Conservation (phyloP, 2,888 invertebrate species). For the Stenotaenia linearis region DNA sequence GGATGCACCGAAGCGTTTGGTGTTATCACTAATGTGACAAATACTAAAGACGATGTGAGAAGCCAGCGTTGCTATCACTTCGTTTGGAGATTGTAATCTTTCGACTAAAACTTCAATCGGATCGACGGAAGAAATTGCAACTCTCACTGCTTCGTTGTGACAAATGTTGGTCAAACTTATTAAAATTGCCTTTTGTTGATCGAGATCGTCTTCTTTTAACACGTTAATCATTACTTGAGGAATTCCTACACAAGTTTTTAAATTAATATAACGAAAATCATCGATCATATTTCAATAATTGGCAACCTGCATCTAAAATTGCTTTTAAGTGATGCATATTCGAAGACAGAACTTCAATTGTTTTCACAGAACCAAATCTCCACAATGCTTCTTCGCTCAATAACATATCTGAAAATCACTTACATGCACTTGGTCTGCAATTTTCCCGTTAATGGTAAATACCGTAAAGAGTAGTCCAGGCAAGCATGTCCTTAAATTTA, state of each 20-base stretch:
- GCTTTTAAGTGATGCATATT: neutral
- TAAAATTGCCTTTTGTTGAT: slow-evolving; percentile 1
- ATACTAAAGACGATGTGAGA: neutral
- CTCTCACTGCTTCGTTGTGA: neutral
- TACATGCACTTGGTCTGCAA: neutral
- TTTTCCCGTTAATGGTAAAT: neutral
- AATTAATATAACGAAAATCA: neutral
- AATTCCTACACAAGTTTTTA: slow-evolving; percentile 9
- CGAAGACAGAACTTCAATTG: slow-evolving; percentile 1
- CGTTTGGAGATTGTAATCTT: neutral
- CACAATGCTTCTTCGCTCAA: neutral
- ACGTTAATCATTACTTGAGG: neutral
- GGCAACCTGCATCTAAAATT: slow-evolving; percentile 7
- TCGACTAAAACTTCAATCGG: slow-evolving; percentile 15
- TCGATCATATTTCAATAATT: neutral
- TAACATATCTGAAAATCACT: slow-evolving; percentile 27
- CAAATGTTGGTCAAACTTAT: slow-evolving; percentile 26
- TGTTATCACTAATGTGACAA: neutral
- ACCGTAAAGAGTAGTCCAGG: slow-evolving; percentile 27
- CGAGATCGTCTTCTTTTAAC: neutral
- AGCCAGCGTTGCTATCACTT: neutral
- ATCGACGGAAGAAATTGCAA: neutral
- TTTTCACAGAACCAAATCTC: slow-evolving; percentile 24
- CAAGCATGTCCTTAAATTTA: slow-evolving; percentile 16
- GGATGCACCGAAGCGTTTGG: neutral